These are phyloP conservation scores for Phylloscopus trochiloides DNA, from an alignment of 2,113 vertebrate genomes.

Conservation along the genomic window DNA sequence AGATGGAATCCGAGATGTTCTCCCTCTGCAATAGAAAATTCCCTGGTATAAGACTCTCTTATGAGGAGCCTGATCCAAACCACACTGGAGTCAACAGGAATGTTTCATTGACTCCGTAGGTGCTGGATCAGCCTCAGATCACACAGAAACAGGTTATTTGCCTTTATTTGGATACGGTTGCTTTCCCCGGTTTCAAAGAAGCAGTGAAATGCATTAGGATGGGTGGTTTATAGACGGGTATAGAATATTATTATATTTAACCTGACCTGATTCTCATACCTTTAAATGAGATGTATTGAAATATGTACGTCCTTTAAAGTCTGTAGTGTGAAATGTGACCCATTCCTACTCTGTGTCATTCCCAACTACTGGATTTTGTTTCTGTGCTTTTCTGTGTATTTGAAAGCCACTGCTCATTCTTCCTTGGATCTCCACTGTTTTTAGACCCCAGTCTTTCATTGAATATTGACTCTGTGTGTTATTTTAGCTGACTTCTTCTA, in stretches of 20 bases:
- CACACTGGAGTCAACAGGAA: background rate
- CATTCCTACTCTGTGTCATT: background rate
- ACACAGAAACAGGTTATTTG: background rate
- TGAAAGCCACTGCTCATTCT: background rate
- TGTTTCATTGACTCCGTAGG: background rate
- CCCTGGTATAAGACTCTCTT: background rate
- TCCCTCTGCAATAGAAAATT: background rate
- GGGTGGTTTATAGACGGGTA: background rate
- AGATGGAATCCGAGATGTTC: background rate
- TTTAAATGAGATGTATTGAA: background rate
- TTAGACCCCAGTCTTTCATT: background rate
- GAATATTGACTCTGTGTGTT: background rate
- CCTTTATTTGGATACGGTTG: background rate
- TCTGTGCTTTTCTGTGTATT: background rate
- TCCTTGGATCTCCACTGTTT: background rate
- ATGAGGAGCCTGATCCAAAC: background rate
- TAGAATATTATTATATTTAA: background rate
- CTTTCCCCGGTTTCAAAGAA: background rate
- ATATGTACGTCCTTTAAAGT: background rate
- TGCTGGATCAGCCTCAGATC: slow-evolving; percentile 3
- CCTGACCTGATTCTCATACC: background rate
- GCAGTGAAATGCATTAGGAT: background rate
- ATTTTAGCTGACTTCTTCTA: background rate
- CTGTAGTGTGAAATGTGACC: background rate
- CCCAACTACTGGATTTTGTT: background rate